phyloP scores from a whole-genome alignment of 1,140 invertebrate species.

The Ylistrum balloti region DNA sequence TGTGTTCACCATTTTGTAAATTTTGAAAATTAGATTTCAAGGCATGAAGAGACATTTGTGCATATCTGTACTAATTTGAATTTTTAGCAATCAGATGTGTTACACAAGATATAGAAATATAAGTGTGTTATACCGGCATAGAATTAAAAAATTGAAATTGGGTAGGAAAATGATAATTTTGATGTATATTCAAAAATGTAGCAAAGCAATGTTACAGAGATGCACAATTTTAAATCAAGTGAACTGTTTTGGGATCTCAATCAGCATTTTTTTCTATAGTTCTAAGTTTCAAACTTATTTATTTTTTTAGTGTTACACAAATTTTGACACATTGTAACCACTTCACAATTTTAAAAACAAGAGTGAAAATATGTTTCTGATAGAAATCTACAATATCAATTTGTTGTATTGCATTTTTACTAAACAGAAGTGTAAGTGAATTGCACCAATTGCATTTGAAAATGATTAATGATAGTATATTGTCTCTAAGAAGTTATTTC shows the following conservation, averaged over 20 bases:
- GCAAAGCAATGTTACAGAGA: not conserved
- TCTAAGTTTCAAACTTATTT: not conserved
- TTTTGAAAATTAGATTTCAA: not conserved
- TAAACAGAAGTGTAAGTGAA: too few species aligned
- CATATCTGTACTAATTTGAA: not conserved
- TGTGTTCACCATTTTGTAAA: not conserved
- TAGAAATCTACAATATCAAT: not conserved
- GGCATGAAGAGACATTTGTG: not conserved
- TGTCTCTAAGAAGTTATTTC: too few species aligned
- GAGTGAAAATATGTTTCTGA: not conserved
- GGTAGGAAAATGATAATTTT: too few species aligned
- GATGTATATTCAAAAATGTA: not conserved
- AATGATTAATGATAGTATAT: too few species aligned
- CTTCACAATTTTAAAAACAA: not conserved
- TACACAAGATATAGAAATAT: not conserved
- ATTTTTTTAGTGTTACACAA: not conserved
- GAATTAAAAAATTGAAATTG: too few species aligned
- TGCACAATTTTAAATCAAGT: not conserved
- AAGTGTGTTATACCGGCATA: too few species aligned
- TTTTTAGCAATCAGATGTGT: not conserved
- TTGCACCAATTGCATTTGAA: too few species aligned
- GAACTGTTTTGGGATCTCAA: not conserved
- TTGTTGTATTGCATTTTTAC: not conserved
- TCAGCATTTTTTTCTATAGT: not conserved
- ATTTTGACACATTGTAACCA: not conserved